Percentiles rank a stretch among this genome's conserved stretches.
Evolutionary conservation across 2,113 vertebrate genomes (phyloP).

Genomic region (Rousettus leschenaultii): DNA sequence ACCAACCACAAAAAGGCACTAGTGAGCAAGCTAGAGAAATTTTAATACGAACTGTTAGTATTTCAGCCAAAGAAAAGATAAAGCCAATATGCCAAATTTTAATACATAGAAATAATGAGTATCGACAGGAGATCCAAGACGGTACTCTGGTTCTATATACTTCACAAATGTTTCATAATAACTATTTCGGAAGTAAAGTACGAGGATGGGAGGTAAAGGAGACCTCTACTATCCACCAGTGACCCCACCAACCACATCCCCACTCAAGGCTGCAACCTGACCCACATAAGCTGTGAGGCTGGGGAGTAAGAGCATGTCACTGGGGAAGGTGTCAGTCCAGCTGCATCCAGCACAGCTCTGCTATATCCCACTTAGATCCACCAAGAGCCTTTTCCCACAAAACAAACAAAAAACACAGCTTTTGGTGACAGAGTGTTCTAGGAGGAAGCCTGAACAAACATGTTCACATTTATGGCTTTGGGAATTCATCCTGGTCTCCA

Average conservation of each 20-base stretch:
- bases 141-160: neutral
- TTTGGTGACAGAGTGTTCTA: neutral
- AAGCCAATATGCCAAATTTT: neutral
- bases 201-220: neutral
- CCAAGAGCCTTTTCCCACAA: neutral
- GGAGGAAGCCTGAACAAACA: neutral
- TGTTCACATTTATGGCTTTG: neutral
- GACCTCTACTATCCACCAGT: neutral
- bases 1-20: neutral
- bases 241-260: neutral
- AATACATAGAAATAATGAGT: too few relatives aligned
- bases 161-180: neutral
- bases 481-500: neutral
- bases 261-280: neutral
- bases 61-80: neutral
- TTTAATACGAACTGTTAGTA: neutral
- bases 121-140: rapidly evolving
- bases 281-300: neutral
- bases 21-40: neutral
- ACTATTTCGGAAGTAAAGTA: neutral
- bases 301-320: neutral
- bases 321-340: neutral
- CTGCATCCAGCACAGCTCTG: neutral
- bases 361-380: neutral
- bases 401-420: neutral